Percentiles rank a stretch among this genome's conserved stretches.
phyloP scores from a whole-genome alignment of 64 coral and sea anemone genomes.

The Trachythela sp. region DNA sequence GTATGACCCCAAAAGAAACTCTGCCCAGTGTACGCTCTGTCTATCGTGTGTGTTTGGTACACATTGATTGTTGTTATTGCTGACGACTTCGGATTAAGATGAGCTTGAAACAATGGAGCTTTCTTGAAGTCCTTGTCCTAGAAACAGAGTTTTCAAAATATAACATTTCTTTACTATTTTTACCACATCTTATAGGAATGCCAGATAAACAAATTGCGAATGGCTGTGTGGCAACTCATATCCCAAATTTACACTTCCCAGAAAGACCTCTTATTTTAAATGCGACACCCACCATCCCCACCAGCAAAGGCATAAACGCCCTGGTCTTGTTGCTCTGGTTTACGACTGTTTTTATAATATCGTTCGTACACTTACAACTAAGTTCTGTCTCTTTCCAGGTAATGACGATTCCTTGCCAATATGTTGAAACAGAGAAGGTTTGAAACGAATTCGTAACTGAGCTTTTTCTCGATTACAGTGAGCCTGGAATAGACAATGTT shows the following conservation, averaged over 20 bases:
- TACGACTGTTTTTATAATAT: too few species aligned
- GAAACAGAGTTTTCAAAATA: too few species aligned
- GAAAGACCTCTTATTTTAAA: too few species aligned
- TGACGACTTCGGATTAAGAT: conserved; percentile 76
- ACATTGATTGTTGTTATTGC: conserved; percentile 62
- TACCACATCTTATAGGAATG: too few species aligned
- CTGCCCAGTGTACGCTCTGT: conserved; percentile 91
- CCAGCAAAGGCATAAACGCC: too few species aligned
- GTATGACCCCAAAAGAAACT: conserved; percentile 96
- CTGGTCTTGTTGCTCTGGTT: too few species aligned
- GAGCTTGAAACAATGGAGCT: conserved; percentile 89
- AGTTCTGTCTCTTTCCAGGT: conserved; percentile 81
- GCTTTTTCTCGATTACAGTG: conserved; percentile 89
- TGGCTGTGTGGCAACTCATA: background rate
- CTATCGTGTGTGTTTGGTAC: conserved; percentile 60
- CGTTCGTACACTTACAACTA: conserved; percentile 68
- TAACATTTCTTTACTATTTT: too few species aligned
- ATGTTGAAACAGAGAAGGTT: conserved; percentile 95
- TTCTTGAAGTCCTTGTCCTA: conserved; percentile 99
- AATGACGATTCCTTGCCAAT: conserved; percentile 93
- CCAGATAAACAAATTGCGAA: too few species aligned
- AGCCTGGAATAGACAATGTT: conserved; percentile 39
- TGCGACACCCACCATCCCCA: too few species aligned
- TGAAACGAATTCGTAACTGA: conserved; percentile 89
- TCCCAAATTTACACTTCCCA: too few species aligned